These are phyloP conservation scores for Myiotriccus ornatus DNA, from an alignment of 2,797 vertebrate species.

Conservation along the genomic window DNA sequence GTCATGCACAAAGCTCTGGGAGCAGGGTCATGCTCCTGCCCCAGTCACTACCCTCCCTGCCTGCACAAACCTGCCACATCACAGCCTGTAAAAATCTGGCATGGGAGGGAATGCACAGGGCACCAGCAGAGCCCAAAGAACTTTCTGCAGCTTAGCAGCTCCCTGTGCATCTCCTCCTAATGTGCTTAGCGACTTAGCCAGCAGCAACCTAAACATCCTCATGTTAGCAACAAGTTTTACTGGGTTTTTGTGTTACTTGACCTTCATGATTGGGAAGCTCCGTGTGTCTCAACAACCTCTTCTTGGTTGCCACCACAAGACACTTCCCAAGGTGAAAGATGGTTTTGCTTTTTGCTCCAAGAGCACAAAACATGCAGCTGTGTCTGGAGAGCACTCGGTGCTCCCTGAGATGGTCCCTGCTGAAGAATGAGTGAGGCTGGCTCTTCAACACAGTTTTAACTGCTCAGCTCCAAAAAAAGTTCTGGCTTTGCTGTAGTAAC, in stretches of 20 bases:
- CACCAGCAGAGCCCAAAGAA: background rate
- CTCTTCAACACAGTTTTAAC: background rate
- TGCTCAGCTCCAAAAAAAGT: background rate
- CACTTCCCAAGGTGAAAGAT: background rate
- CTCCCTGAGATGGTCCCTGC: accelerated
- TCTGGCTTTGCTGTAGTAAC: background rate
- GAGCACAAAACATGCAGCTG: accelerated
- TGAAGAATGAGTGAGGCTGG: background rate
- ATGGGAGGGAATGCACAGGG: accelerated
- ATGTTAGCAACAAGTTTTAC: background rate
- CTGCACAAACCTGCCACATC: background rate
- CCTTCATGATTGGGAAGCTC: background rate
- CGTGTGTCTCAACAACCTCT: accelerated
- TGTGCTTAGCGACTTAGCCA: background rate
- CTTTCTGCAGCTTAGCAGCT: background rate
- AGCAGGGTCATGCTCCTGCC: background rate
- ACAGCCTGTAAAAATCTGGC: accelerated
- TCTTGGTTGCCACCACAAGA: background rate
- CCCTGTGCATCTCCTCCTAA: background rate
- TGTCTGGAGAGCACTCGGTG: background rate
- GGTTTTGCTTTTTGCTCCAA: background rate
- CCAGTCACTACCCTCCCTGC: background rate
- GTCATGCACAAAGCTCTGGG: accelerated
- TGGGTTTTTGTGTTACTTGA: background rate
- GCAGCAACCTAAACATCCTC: background rate